Base-by-base conservation (phyloP, 1,140 invertebrate species). In the Diachasmimorpha longicaudata region DNA sequence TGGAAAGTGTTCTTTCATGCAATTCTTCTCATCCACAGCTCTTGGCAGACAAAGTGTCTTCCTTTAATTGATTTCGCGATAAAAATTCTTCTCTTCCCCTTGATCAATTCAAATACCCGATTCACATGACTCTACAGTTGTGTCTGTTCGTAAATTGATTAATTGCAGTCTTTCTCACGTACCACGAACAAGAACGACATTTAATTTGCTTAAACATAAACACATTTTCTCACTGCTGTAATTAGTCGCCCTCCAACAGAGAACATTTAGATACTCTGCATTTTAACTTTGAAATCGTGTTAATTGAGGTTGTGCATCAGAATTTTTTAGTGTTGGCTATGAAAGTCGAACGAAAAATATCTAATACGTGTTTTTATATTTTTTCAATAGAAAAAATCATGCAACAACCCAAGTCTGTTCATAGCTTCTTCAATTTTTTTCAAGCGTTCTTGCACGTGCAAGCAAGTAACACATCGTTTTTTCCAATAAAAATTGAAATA, bases 141-240 rank as follows among this genome's bases (percentile, higher is more conserved):
- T 69, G 36, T 39, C 67, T 37, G 36, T 48, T 19, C 37, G 6
- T 21, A 23, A 25, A 52, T 55, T 25, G 46, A 72, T 21, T 46
- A 58, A 31, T 36, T 58, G 46, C 70, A 72, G 70, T 31, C 23
- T 6, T 55, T 72, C 58, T 46, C 70, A 36, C 46, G 25, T 36
- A 55, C 44, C 31, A 25, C 44, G 70, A 72, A 36, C 52, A 72
- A 72, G n/a, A 72, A 25, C 68, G 37, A 55, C 58, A 63, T 63
- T 25, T 63, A 23, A 48, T 71, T 71, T 4, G 3, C 21, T 25
- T 70, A 46, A 44, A 44, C 42, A 21, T 70, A 63, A 63, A 25
- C 58, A 63, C 58, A 31, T 63, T 23, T 63, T 63, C 58, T 63
- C 58, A 63, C 58, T 63, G 58, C 19, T 63, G 58, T 63, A 58